Evolutionary conservation across 2,888 invertebrate species (phyloP).

Genomic region (Euphydryas editha): DNA sequence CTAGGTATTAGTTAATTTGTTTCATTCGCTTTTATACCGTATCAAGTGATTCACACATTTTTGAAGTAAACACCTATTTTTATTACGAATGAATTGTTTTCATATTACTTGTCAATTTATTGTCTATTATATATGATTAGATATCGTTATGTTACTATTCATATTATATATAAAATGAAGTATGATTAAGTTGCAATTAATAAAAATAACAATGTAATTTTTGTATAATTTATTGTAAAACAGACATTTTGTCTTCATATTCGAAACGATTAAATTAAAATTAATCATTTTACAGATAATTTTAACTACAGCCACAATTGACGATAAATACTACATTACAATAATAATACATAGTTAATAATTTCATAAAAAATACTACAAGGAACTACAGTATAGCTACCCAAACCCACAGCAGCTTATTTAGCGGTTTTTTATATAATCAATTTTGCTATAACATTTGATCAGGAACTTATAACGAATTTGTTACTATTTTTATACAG

Average conservation of each 20-base stretch:
- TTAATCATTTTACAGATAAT: slow-evolving; percentile 32
- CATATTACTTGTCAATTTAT: no score
- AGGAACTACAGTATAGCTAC: slow-evolving; percentile 2
- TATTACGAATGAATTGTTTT: no score
- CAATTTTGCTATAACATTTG: slow-evolving; percentile 30
- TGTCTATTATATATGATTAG: no score
- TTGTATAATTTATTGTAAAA: slow-evolving; percentile 21
- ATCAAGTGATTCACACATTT: no score
- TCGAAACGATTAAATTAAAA: slow-evolving; percentile 15
- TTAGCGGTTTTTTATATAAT: slow-evolving; percentile 4
- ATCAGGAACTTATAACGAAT: slow-evolving; percentile 8
- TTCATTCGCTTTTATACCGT: no score
- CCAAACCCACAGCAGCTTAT: not conserved
- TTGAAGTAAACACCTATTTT: no score
- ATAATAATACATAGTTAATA: slow-evolving; percentile 1
- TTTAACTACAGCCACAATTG: slow-evolving; percentile 24
- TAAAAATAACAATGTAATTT: not conserved
- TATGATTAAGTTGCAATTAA: not conserved
- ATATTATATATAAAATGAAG: not conserved
- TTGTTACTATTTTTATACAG: not conserved
- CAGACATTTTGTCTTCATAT: slow-evolving; percentile 7
- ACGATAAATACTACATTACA: slow-evolving; percentile 13
- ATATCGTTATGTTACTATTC: no score
- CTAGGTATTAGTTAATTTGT: no score
- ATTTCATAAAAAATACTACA: slow-evolving; percentile 9